Conservation (phyloP, 1,140 invertebrate species). For the Bombus consobrinus region DNA sequence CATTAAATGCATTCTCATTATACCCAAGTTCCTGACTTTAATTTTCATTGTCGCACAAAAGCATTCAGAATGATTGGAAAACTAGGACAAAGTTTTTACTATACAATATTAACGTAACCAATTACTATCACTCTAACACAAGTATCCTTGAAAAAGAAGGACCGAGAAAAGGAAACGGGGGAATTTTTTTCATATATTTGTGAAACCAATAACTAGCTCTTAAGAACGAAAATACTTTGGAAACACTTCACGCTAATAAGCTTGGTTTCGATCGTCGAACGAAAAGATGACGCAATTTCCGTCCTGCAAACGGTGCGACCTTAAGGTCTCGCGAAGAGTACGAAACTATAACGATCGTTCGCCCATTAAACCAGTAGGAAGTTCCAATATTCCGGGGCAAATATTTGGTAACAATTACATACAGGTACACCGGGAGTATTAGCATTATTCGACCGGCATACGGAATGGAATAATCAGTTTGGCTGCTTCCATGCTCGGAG, state of each 20-base stretch:
- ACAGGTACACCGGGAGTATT: constrained; percentile 25
- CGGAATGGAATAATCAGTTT: constrained; percentile 50
- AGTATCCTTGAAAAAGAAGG: background rate
- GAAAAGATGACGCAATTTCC: background rate
- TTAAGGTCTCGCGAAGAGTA: constrained; percentile 11
- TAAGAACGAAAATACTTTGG: background rate
- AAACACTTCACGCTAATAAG: background rate
- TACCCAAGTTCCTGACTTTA: background rate
- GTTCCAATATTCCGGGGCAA: constrained; percentile 45
- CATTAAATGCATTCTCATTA: background rate
- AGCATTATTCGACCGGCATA: constrained; percentile 39
- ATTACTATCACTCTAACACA: background rate
- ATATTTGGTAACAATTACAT: constrained; percentile 56
- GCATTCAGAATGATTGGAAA: background rate
- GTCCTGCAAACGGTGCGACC: constrained; percentile 9
- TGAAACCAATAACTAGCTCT: background rate
- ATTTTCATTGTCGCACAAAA: background rate
- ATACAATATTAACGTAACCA: background rate
- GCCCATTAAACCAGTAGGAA: constrained; percentile 33
- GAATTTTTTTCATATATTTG: background rate
- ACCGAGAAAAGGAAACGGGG: background rate
- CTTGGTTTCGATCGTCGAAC: background rate
- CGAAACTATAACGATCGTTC: constrained; percentile 32
- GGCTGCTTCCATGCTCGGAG: background rate
- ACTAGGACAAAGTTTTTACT: background rate